Base-by-base conservation (phyloP, 1,140 invertebrate species). In the Heliconius eleuchia region DNA sequence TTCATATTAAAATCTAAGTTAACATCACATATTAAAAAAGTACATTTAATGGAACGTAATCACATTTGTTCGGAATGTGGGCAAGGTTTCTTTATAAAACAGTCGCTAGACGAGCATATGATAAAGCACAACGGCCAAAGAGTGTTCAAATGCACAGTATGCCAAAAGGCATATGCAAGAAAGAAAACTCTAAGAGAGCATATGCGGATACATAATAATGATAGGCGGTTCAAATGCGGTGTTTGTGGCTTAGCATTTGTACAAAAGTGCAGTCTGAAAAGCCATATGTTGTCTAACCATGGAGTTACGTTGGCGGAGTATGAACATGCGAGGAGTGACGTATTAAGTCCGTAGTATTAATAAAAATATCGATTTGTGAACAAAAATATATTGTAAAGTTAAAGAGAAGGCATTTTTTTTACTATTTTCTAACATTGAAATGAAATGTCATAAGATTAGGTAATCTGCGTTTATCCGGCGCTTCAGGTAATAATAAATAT, bases 111-210 rank as follows among this genome's bases (percentile, higher is more conserved):
- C 16, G 89, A 91, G 16, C 92, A 94, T 77, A 94, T 93, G 92
- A 81, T 92, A 0, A 89, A 87, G 50, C 91, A 93, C 84, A 91
- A 89, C 13, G 91, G 92, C 0, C 86, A 91, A 71, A 85, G 86
- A 39, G 87, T 90, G 4, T 92, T 88, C 57, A 88, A 91, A 60
- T 95, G 94, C 77, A 85, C 86, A 0, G 87, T 92, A 0, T 95
- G 95, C 76, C 87, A 92, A 13, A 96, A 95, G 66, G 92, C 94
- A 16, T 95, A 95, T 72, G 83, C 92, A 0, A 95, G 95, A 34
- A 95, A 95, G 73, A 95, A 94, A 37, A 95, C 95, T 0, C 42
- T 96, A 1, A 89, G 95, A 34, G 94, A 95, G 9, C 96, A 96
- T 82, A 95, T 95, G 84, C 76, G 89, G 27, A 94, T 93, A 71